These are phyloP conservation scores for Furnarius figulus DNA, from an alignment of 2,113 vertebrate genomes.

Conservation along the genomic window DNA sequence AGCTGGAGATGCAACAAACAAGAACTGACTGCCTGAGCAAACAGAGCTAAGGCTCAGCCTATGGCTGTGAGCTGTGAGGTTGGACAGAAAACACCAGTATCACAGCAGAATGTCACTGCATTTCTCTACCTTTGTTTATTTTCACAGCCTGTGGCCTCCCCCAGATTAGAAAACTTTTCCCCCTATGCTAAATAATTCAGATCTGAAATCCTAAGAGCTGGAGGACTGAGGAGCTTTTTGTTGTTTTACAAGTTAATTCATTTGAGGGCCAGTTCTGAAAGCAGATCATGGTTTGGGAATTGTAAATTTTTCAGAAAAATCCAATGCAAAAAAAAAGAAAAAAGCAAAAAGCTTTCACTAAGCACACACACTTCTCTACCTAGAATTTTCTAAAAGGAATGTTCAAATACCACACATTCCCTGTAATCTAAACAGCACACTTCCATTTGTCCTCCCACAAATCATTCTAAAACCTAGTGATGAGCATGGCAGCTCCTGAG, in stretches of 20 bases:
- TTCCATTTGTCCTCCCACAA: slow-evolving; percentile 33
- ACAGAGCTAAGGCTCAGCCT: not conserved
- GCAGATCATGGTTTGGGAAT: not conserved
- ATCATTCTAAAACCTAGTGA: not conserved
- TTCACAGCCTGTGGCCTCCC: not conserved
- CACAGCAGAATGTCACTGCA: not conserved
- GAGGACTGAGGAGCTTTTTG: not conserved
- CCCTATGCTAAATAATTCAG: not conserved
- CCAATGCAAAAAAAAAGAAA: not conserved
- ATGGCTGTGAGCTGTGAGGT: not conserved
- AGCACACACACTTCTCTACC: not conserved
- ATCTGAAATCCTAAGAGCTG: not conserved
- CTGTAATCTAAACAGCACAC: slow-evolving; percentile 1
- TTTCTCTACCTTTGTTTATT: not conserved
- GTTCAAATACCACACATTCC: not conserved
- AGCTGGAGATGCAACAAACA: not conserved
- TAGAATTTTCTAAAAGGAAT: not conserved
- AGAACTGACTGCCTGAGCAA: not conserved
- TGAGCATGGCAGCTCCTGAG: not conserved
- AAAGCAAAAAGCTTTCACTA: not conserved
- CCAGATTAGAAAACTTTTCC: not conserved
- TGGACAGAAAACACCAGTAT: not conserved
- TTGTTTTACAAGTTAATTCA: not conserved
- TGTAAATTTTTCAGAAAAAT: not conserved
- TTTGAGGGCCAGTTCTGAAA: not conserved